Base-by-base conservation (phyloP, 2,888 invertebrate species). In the Pycnomerus fuliginosus region DNA sequence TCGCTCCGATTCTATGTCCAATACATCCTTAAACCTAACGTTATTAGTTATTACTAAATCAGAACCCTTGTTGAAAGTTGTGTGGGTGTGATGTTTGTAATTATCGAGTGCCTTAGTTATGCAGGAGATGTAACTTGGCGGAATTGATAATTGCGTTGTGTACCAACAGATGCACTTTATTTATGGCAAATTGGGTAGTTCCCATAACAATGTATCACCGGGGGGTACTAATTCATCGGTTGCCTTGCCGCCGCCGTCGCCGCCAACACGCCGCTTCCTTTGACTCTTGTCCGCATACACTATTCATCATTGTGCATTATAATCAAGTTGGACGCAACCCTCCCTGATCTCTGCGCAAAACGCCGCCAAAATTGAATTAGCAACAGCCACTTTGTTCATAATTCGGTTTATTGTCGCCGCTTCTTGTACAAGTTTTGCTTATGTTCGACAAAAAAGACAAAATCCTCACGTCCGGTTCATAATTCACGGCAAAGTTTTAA, bases 121-220 rank as follows among this genome's bases (percentile, higher is more conserved):
- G n/a, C n/a, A n/a, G n/a, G n/a, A n/a, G n/a, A n/a, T n/a, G n/a
- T n/a, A n/a, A n/a, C n/a, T n/a, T n/a, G n/a, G n/a, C n/a, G n/a
- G n/a, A n/a, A n/a, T n/a, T n/a, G n/a, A 16, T 30, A 24, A 36
- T 11, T 30, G 10, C 33, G 16, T 8, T 13, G 11, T 38, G 32
- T 22, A 33, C 31, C 20, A 31, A 15, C 45, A 43, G 37, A 34
- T 48, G 48, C 40, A 44, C 50, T 51, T 44, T 56, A 55, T 56
- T 54, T 55, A 56, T 56, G 56, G 50, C 50, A 55, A 55, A 56
- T 55, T 55, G 47, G 52, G 53, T 46, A 52, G 54, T 56, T 56
- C 53, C 53, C 48, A 43, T 42, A 44, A 50, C 56, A 37, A 53
- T 56, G 52, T 47, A 55, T 56, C 56, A 55, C 39, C 10, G 48